Evolutionary conservation across 2,888 invertebrate species (phyloP), one percentile per base, ranked within the genome.

Genomic region (Cryptocheilus praepositus): DNA sequence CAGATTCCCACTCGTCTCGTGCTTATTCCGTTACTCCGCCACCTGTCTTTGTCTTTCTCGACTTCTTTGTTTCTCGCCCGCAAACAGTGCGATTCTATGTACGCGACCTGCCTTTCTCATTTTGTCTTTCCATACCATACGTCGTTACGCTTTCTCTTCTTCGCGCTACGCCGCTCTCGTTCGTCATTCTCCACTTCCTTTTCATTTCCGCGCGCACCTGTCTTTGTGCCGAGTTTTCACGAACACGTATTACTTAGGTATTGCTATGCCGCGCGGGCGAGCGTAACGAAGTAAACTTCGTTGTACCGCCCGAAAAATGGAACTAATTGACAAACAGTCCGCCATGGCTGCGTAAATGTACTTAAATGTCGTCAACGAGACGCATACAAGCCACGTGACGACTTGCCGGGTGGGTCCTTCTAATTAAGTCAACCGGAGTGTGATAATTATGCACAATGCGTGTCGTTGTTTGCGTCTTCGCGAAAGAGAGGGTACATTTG

Each of bases 81-180:
- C 55, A 15, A 19, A 55, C 36, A 55, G 55, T 25, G 18, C 55
- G 28, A 11, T 55, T 18, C 28, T 36, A 18, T 55, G 28, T 28
- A 36, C 55, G 25, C 22, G 16, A 25, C 54, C 16, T 28, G 18
- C 54, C 36, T 2, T 28, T 18, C n/a, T 36, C 49, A 16, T 18
- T 16, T 18, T 49, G n/a, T n/a, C 49, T n/a, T 16, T 49, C 49
- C 49, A 16, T 3, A 4, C 45, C 15, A n/a, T 16, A 16, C 15
- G 8, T 45, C 45, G 45, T 8, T 16, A 11, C 18, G 3, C 7
- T 8, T 49, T 49, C 16, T 13, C 7, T 18, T 16, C 45, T 45
- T n/a, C 49, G n/a, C 7, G n/a, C 49, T 11, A 21, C 22, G 1
- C 22, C n/a, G 22, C 53, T 25, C 16, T 1, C 53, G 53, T 4